Conservation (phyloP, 2,113 vertebrate species). For the Hymenochirus boettgeri region DNA sequence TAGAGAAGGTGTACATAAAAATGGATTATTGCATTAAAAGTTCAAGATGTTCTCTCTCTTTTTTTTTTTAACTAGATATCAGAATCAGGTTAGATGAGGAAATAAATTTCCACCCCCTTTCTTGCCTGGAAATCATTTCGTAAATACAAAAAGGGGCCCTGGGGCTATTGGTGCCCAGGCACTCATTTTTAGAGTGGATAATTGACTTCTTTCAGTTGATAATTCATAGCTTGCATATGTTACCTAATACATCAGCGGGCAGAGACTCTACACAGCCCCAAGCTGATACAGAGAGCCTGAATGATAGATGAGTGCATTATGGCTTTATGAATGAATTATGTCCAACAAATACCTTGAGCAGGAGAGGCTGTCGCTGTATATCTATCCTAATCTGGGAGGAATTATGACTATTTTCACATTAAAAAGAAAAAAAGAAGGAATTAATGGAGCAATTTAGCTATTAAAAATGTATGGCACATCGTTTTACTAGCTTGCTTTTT, state of each 20-base stretch:
- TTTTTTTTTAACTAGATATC: slow-evolving; percentile 39
- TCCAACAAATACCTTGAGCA: slow-evolving; percentile 92
- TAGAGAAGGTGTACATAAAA: slow-evolving; percentile 55
- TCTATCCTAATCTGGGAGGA: slow-evolving; percentile 92
- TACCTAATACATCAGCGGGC: slow-evolving; percentile 88
- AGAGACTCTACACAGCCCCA: slow-evolving; percentile 72
- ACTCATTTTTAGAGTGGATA: slow-evolving; percentile 97
- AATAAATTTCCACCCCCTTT: slow-evolving; percentile 44
- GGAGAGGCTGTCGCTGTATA: slow-evolving; percentile 78
- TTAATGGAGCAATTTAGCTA: slow-evolving; percentile 85
- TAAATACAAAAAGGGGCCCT: slow-evolving; percentile 86
- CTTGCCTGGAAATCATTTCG: slow-evolving; percentile 80
- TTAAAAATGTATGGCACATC: slow-evolving; percentile 72
- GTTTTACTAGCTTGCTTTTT: slow-evolving; percentile 67
- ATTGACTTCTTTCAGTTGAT: slow-evolving; percentile 98
- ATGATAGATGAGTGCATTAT: slow-evolving; percentile 91
- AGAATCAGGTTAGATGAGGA: neutral
- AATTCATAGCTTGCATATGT: slow-evolving; percentile 99
- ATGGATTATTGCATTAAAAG: slow-evolving; percentile 67
- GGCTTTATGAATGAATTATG: slow-evolving; percentile 96
- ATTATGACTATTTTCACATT: slow-evolving; percentile 86
- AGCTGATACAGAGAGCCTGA: slow-evolving; percentile 63
- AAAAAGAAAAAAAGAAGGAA: slow-evolving; percentile 79
- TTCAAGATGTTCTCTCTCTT: slow-evolving; percentile 54
- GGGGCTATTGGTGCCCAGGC: slow-evolving; percentile 86